Conservation (phyloP, 2,797 vertebrate genomes). For the Catharus ustulatus region DNA sequence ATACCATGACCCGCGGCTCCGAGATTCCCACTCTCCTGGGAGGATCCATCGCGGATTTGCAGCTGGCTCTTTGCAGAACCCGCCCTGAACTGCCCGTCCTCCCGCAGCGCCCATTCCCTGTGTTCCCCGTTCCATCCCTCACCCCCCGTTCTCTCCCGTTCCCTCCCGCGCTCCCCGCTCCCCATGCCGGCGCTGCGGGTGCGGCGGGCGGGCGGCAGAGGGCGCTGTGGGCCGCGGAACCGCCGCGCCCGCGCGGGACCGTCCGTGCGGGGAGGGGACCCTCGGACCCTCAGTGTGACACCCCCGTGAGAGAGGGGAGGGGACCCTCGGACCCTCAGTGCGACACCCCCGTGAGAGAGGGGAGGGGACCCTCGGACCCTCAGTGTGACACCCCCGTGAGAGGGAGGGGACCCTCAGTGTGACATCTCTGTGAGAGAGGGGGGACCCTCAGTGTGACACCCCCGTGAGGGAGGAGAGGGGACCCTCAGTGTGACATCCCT, state of each 20-base stretch:
- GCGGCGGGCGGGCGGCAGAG: neutral
- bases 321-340: neutral
- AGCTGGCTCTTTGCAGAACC: neutral
- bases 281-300: neutral
- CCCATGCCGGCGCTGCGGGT: neutral
- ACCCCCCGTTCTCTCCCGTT: neutral
- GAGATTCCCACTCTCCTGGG: neutral
- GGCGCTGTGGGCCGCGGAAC: neutral
- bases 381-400: neutral
- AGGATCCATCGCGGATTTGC: neutral
- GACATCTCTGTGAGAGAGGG: neutral
- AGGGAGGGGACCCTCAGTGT: no score
- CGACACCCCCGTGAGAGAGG: no score
- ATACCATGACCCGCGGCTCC: rapidly evolving
- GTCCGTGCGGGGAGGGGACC: no score
- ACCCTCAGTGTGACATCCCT: neutral
- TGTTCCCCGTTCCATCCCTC: no score
- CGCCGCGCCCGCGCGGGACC: neutral
- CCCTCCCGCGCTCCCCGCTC: no score
- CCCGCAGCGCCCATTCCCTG: neutral
- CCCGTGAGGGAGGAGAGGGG: rapidly evolving
- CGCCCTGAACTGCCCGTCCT: no score
- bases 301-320: no score
- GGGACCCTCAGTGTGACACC: neutral
- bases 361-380: neutral